phyloP scores from a whole-genome alignment of 2,888 invertebrate genomes.

The Therioaphis trifolii region DNA sequence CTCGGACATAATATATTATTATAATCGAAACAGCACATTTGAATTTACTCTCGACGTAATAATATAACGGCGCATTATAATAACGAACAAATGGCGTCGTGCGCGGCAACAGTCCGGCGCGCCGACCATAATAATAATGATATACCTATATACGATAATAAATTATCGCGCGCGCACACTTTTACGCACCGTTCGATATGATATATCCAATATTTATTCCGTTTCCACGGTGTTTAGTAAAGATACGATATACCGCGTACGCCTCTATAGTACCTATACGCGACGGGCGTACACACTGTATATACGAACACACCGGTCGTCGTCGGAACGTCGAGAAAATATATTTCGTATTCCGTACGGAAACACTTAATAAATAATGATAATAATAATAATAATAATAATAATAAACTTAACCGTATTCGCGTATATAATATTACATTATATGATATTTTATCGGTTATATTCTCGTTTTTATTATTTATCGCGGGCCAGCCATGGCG shows the following conservation, averaged over 20 bases:
- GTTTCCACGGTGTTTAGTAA: neutral
- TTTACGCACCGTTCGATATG: no score
- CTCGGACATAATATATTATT: no score
- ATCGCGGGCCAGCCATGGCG: neutral
- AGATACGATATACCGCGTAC: neutral
- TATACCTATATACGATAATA: neutral
- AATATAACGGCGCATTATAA: neutral
- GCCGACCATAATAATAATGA: neutral
- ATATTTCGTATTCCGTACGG: neutral
- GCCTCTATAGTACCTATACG: no score
- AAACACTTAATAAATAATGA: neutral
- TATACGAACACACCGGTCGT: neutral
- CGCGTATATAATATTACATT: neutral
- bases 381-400: neutral
- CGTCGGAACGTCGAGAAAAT: neutral
- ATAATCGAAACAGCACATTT: neutral
- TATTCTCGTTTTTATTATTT: constrained; percentile 18
- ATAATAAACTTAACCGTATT: neutral
- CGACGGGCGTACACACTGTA: no score
- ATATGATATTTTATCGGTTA: constrained; percentile 18
- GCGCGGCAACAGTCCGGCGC: neutral
- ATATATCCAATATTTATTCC: neutral
- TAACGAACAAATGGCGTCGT: neutral
- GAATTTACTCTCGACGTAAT: neutral
- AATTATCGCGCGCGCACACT: no score